phyloP scores from a whole-genome alignment of 2,113 vertebrate genomes.

The Scatophagus argus region DNA sequence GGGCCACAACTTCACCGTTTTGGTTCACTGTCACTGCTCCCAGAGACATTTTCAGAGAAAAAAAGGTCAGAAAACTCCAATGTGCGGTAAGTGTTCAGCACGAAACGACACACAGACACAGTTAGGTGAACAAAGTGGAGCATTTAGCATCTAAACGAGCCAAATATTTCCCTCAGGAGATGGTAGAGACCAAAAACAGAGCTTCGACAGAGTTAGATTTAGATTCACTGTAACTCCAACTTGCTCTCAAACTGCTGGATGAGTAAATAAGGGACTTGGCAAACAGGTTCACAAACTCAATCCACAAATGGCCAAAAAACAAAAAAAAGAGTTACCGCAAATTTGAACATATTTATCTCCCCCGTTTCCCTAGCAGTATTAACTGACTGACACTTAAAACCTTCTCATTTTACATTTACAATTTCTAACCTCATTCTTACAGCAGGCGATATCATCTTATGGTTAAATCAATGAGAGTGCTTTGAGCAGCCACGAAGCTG shows the following conservation, averaged over 20 bases:
- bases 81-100: neutral
- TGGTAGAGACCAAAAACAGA: neutral
- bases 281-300: too few species aligned
- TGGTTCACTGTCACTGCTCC: neutral
- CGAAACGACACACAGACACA: neutral
- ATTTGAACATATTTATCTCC: neutral
- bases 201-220: neutral
- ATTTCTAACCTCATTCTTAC: neutral
- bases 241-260: neutral
- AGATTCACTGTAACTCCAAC: neutral
- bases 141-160: neutral
- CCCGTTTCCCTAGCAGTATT: neutral
- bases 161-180: neutral
- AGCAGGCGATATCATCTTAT: slow-evolving; percentile 1
- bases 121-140: neutral
- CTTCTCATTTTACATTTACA: neutral
- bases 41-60: neutral
- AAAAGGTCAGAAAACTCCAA: neutral
- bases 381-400: neutral
- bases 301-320: neutral
- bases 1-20: neutral
- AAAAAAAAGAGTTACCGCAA: neutral
- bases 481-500: slow-evolving; percentile 15
- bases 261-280: too few species aligned
- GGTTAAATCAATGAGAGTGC: slow-evolving; percentile 40